Evolutionary conservation across 2,888 invertebrate genomes (phyloP).

Genomic region (Ecliptopera silaceata): DNA sequence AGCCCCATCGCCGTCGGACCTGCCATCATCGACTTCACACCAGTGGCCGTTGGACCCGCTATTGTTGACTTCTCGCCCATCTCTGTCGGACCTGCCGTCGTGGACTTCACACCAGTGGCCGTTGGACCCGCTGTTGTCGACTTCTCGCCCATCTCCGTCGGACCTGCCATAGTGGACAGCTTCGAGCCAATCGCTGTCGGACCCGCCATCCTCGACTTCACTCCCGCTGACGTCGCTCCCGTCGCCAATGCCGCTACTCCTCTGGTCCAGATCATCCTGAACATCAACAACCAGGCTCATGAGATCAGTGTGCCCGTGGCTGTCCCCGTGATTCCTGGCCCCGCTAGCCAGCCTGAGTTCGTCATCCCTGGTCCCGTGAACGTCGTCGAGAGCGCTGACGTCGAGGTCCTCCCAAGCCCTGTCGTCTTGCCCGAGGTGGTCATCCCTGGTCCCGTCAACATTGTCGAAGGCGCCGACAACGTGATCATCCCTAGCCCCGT

Average conservation of each 20-base stretch:
- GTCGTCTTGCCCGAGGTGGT: constrained; percentile 24
- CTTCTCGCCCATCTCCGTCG: not conserved
- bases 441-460: constrained; percentile 16
- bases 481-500: constrained; percentile 20
- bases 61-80: constrained; percentile 19
- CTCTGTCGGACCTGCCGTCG: constrained; percentile 14
- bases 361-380: constrained; percentile 28
- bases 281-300: constrained; percentile 41
- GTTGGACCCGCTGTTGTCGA: constrained; percentile 33
- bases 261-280: constrained; percentile 51
- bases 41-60: constrained; percentile 33
- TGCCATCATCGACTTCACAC: constrained; percentile 20
- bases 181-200: not conserved
- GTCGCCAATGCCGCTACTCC: constrained; percentile 35
- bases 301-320: constrained; percentile 29
- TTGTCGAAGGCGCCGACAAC: constrained; percentile 8
- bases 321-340: constrained; percentile 3
- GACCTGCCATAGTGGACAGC: constrained; percentile 26
- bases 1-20: constrained; percentile 26
- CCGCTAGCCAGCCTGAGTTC: constrained; percentile 15
- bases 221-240: constrained; percentile 31
- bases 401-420: constrained; percentile 18
- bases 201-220: constrained; percentile 18
- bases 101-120: constrained; percentile 27
- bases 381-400: constrained; percentile 10